Evolutionary conservation across 2,888 invertebrate species (phyloP), one percentile per base, ranked within the genome.

Genomic region (Ctena decussata): DNA sequence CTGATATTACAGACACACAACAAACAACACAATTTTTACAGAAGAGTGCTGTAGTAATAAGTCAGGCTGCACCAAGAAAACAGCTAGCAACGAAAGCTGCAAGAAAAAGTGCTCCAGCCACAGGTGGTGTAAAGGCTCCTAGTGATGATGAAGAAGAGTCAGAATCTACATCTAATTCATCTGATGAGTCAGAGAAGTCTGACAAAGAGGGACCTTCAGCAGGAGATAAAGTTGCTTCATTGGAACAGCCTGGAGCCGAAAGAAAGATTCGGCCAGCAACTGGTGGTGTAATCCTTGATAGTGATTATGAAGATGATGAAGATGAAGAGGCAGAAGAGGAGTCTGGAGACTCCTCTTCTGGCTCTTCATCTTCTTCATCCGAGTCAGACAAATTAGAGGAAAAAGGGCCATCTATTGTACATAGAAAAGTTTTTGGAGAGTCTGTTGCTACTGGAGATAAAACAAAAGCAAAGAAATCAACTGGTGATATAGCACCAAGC

Each of bases 201-300:
- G 65, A 65, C 1, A 18, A 65, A 3, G 0, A 35, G 21, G 65
- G 65, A 65, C 65, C 35, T n/a, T 65, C 65, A n/a, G 79, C 41
- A 41, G 41, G 65, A 53, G 30, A 71, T 37, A 82, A 79, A 24
- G 57, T 41, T 57, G 0, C 78, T 12, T 74, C 84, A 12, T 74
- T 78, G 24, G 73, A 76, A 57, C n/a, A n/a, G n/a, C n/a, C n/a
- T n/a, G n/a, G n/a, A 71, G 84, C 77, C 39, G 76, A 80, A n/a
- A 71, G 85, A 44, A 80, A 74, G 24, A 69, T 49, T 76, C 69
- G 46, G 8, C 44, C 69, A 6, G 53, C 49, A 27, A 49, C 46
- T 24, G 35, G 65, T 2, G 69, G 41, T 21, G 69, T 77, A 11
- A 77, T 44, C n/a, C 15, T n/a, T 32, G 46, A 44, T 11, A 60